These are phyloP conservation scores for Tapirus indicus DNA, from an alignment of 2,797 vertebrate genomes.

Conservation along the genomic window DNA sequence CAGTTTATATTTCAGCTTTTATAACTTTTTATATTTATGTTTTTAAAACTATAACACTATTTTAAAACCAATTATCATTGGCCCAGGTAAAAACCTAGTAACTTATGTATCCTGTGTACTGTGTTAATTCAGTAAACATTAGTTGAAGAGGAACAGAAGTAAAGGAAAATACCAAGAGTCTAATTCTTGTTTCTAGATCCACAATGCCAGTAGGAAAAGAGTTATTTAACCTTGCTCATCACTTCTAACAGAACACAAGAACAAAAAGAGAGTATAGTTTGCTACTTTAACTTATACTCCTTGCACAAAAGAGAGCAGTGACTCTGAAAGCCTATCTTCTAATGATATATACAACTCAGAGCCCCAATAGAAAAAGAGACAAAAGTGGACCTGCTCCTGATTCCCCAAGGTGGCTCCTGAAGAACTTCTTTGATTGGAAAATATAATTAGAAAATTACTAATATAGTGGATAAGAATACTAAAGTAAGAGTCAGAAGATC, in stretches of 20 bases:
- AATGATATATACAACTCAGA: not conserved
- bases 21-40: not conserved
- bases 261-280: not conserved
- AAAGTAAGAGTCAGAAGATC: not conserved
- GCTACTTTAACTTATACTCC: not conserved
- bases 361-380: not conserved
- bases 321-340: not conserved
- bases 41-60: not conserved
- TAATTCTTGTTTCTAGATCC: not conserved
- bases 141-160: not conserved
- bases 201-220: not conserved
- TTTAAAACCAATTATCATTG: not conserved
- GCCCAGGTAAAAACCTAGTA: not conserved
- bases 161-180: not conserved
- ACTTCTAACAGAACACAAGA: not conserved
- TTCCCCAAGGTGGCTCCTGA: not conserved
- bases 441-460: constrained; percentile 28
- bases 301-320: not conserved
- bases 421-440: not conserved
- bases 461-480: not conserved
- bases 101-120: not conserved
- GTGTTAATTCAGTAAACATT: not conserved
- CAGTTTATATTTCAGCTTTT: not conserved
- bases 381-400: not conserved
- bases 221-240: not conserved